Percentiles rank a stretch among this genome's conserved stretches.
These are phyloP conservation scores for Sinodicranocentrus sp. DNA, from an alignment of 2,888 invertebrate species.

Conservation along the genomic window DNA sequence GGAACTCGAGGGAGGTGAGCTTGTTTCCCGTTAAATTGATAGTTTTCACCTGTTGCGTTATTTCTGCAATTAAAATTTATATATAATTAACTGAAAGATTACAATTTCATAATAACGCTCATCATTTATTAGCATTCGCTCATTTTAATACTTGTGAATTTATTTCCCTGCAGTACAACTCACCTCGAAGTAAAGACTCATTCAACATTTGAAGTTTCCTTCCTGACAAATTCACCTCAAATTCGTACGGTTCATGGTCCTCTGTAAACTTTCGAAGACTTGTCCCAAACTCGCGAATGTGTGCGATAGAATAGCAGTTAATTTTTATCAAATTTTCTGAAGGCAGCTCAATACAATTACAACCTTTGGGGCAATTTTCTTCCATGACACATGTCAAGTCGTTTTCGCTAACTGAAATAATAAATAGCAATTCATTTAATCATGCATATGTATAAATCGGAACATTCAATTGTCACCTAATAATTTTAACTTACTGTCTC, in stretches of 20 bases:
- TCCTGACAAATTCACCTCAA: slow-evolving; percentile 61
- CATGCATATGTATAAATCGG: no score
- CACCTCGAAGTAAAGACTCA: slow-evolving; percentile 52
- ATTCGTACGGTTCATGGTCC: slow-evolving; percentile 63
- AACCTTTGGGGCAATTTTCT: slow-evolving; percentile 66
- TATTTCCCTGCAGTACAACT: neutral
- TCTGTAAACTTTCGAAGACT: slow-evolving; percentile 56
- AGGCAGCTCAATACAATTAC: slow-evolving; percentile 72
- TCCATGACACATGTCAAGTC: slow-evolving; percentile 67
- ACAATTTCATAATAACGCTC: no score
- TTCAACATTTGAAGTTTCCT: slow-evolving; percentile 33
- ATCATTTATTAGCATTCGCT: no score
- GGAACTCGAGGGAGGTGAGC: slow-evolving; percentile 67
- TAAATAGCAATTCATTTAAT: no score
- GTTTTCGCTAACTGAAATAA: slow-evolving; percentile 63
- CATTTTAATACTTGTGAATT: neutral
- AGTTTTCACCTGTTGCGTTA: slow-evolving; percentile 58
- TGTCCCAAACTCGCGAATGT: slow-evolving; percentile 32
- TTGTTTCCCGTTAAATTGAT: slow-evolving; percentile 71
- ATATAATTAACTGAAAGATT: no score
- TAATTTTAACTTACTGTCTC: slow-evolving; percentile 51
- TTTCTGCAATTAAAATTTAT: slow-evolving; percentile 46
- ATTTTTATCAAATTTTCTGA: slow-evolving; percentile 70
- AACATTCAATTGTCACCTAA: no score
- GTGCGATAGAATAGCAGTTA: slow-evolving; percentile 60